phyloP scores from a whole-genome alignment of 2,888 invertebrate genomes.

The Lycaena phlaeas region DNA sequence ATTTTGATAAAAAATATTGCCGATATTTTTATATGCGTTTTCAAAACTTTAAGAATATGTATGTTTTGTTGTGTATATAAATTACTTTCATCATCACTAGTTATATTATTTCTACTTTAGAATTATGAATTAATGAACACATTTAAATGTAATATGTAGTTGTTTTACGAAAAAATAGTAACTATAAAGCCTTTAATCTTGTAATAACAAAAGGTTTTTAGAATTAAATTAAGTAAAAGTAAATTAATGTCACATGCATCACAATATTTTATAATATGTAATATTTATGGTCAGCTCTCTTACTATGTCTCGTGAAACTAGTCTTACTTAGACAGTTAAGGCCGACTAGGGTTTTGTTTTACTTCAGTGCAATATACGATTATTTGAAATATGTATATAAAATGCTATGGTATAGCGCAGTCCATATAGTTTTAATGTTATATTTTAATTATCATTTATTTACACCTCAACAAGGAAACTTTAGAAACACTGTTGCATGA shows the following conservation, averaged over 20 bases:
- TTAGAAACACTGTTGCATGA: too few species aligned
- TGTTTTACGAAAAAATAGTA: too few species aligned
- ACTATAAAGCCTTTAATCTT: too few species aligned
- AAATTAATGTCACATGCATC: neutral
- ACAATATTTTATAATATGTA: neutral
- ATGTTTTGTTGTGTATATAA: too few species aligned
- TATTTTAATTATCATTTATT: neutral
- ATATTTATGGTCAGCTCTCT: neutral
- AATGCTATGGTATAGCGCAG: neutral
- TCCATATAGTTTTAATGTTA: neutral
- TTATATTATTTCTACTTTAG: too few species aligned
- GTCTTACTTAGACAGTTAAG: conserved; percentile 7
- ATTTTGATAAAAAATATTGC: too few species aligned
- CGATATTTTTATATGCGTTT: too few species aligned
- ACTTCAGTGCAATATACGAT: conserved; percentile 6
- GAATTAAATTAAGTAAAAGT: neutral
- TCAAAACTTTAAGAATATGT: too few species aligned
- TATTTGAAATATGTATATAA: neutral
- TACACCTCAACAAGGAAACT: neutral
- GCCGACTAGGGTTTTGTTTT: conserved; percentile 7
- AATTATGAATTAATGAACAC: too few species aligned
- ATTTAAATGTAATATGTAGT: too few species aligned
- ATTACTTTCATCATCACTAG: too few species aligned
- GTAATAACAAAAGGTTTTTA: too few species aligned
- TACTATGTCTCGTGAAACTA: conserved; percentile 2